Evolutionary conservation across 1,140 invertebrate species (phyloP).

Genomic region (Pachypeltis micranthus): DNA sequence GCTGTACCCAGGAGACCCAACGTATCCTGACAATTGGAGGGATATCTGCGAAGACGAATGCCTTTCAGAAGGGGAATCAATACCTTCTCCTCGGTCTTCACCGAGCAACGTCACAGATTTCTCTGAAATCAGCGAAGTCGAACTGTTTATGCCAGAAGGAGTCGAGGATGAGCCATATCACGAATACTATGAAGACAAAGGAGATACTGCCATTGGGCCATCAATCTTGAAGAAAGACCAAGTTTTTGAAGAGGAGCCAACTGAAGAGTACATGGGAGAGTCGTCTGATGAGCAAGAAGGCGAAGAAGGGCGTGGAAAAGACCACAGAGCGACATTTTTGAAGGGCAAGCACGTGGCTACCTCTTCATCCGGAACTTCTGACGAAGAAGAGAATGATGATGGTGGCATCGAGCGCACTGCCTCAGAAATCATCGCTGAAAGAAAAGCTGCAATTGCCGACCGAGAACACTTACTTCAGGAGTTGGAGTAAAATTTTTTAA

Average conservation of each 20-base stretch:
- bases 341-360: background rate
- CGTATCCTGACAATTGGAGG: background rate
- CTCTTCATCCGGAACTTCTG: background rate
- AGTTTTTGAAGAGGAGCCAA: background rate
- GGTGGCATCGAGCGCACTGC: background rate
- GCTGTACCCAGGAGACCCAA: background rate
- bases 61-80: background rate
- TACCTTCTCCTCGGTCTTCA: background rate
- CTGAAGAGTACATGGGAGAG: background rate
- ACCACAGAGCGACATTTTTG: background rate
- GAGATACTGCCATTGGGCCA: no score
- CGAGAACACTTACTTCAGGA: background rate
- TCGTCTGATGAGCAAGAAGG: background rate
- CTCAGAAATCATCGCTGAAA: background rate
- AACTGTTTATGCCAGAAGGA: background rate
- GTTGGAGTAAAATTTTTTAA: background rate
- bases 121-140: background rate
- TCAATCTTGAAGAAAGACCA: no score
- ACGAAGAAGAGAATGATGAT: background rate
- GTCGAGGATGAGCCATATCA: background rate
- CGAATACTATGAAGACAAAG: background rate
- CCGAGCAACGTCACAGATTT: conserved; percentile 1
- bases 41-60: conserved; percentile 1
- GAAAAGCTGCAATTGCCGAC: background rate
- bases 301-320: background rate